Evolutionary conservation across 1,140 invertebrate genomes (phyloP), one percentile per base, ranked within the genome.

Genomic region (Aphelenchoides fujianensis): DNA sequence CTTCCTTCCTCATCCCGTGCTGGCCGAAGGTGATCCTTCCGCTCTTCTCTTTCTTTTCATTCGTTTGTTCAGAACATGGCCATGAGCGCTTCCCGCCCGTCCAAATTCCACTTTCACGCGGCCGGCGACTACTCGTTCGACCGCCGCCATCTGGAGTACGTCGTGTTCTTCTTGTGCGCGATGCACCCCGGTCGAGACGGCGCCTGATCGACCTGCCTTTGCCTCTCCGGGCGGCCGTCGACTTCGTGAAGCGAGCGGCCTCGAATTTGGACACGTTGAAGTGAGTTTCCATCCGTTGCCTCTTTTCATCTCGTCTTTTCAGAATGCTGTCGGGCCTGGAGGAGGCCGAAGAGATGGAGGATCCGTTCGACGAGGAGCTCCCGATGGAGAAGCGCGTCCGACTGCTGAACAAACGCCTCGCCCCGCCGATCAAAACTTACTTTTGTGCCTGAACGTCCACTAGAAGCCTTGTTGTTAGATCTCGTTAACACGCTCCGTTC

Each of bases 161-260:
- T 48, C 23, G 23, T 23, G 41, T 48, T 12, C 41, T 48, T 12
- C 41, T 48, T 59, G 5, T 59, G 55, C 34, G 55, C 55, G 7
- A 5, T 5, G 12, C 5, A 59, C 34, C 55, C n/a, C 55, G 19
- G 19, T 19, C 7, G 55, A 59, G 19, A n/a, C 19, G 55, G 5
- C 5, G 23, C 7, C 7, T 59, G 55, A 7, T 19, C 23, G 7
- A 5, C 5, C 34, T 59, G 55, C 55, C 55, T 16, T 59, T 59
- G 23, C 55, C 55, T 59, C 55, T 59, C 34, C 55, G 55, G 7
- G 55, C 55, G 5, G 55, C 55, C 5, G 7, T 32, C 12, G 55
- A 59, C 55, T 59, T 59, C 34, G 19, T 5, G 5, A 59, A 5
- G 5, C 5, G 5, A 7, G 55, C 23, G 7, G 28, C 5, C 5